Evolutionary conservation across 2,113 vertebrate species (phyloP).

Genomic region (Leptobrachium leishanense): DNA sequence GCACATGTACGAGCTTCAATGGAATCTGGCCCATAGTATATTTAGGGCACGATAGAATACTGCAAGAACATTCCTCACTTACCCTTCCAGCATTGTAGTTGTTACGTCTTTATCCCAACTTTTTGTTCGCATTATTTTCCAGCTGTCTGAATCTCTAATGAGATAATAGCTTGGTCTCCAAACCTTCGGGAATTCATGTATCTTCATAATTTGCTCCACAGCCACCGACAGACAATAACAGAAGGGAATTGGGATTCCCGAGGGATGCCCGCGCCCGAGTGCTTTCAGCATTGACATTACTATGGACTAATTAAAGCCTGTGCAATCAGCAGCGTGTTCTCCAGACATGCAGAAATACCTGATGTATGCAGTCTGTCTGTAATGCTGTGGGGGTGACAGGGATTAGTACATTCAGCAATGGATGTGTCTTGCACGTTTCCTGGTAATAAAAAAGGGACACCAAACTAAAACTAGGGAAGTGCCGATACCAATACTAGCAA

Average conservation of each 20-base stretch:
- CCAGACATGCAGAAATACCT: neutral
- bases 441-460: too few species aligned
- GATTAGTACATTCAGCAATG: too few species aligned
- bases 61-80: too few species aligned
- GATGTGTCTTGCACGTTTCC: too few species aligned
- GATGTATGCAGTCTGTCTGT: too few species aligned
- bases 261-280: neutral
- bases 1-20: too few species aligned
- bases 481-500: too few species aligned
- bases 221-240: conserved; percentile 29
- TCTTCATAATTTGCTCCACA: conserved; percentile 9
- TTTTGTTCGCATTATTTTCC: conserved; percentile 15
- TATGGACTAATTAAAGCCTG: conserved; percentile 12
- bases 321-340: neutral
- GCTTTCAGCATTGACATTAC: neutral
- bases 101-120: neutral
- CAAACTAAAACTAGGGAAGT: too few species aligned
- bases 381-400: too few species aligned
- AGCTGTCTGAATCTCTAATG: conserved; percentile 21
- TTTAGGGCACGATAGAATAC: too few species aligned
- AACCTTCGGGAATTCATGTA: conserved; percentile 11
- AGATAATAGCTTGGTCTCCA: conserved; percentile 20
- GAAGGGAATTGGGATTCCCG: conserved; percentile 10
- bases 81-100: too few species aligned
- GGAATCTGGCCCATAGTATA: too few species aligned